phyloP scores from a whole-genome alignment of 2,113 vertebrate genomes.

The Thalassoma bifasciatum region DNA sequence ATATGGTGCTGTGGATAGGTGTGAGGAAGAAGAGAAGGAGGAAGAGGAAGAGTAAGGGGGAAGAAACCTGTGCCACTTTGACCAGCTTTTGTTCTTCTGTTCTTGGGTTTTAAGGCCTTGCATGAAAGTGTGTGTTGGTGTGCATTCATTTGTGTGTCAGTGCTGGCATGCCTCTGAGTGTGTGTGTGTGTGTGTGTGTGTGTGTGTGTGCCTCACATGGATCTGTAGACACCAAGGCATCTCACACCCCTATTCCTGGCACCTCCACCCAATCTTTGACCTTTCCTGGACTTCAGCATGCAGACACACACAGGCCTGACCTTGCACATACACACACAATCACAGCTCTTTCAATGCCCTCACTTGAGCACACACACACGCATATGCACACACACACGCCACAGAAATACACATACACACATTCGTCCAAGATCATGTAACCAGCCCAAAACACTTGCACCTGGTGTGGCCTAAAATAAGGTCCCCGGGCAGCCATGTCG shows the following conservation, averaged over 20 bases:
- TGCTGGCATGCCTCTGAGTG: slow-evolving; percentile 24
- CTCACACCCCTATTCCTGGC: slow-evolving; percentile 85
- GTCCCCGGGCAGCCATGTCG: slow-evolving; percentile 49
- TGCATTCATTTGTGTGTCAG: slow-evolving; percentile 15
- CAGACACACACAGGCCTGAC: slow-evolving; percentile 29
- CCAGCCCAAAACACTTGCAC: slow-evolving; percentile 80
- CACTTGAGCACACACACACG: slow-evolving; percentile 34
- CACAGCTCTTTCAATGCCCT: slow-evolving; percentile 26
- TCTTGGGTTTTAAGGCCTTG: slow-evolving; percentile 50
- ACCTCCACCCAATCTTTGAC: slow-evolving; percentile 81
- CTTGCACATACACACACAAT: slow-evolving; percentile 15
- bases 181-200: slow-evolving; percentile 26
- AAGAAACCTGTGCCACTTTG: slow-evolving; percentile 69
- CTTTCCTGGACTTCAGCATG: slow-evolving; percentile 76
- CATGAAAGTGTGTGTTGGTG: background rate
- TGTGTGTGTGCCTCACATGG: slow-evolving; percentile 50
- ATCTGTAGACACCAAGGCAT: slow-evolving; percentile 79
- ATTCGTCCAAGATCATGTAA: slow-evolving; percentile 76
- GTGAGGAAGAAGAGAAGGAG: slow-evolving; percentile 17
- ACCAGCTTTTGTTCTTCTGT: slow-evolving; percentile 71
- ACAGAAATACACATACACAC: slow-evolving; percentile 51
- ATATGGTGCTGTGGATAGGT: slow-evolving; percentile 15
- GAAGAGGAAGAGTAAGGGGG: slow-evolving; percentile 39
- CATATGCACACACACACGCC: slow-evolving; percentile 34
- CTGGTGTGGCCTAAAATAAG: slow-evolving; percentile 81